phyloP scores from a whole-genome alignment of 2,888 invertebrate species.

The Panzeria rudis region DNA sequence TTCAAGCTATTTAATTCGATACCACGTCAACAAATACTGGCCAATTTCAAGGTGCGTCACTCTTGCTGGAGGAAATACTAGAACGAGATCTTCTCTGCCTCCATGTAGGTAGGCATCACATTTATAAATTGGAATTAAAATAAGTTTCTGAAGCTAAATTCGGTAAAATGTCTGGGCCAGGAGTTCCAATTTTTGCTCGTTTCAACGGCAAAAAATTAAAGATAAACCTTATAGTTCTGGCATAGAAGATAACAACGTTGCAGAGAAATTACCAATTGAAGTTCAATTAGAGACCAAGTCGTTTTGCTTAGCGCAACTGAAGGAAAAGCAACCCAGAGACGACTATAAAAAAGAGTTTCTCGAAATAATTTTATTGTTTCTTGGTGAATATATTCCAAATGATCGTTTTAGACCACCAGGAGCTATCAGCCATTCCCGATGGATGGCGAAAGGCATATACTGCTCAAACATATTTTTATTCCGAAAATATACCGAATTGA shows the following conservation, averaged over 20 bases:
- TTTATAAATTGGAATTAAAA: no score
- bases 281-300: slow-evolving; percentile 7
- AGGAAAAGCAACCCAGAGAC: slow-evolving; percentile 10
- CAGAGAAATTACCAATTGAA: slow-evolving; percentile 10
- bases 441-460: neutral
- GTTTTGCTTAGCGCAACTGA: slow-evolving; percentile 28
- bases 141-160: no score
- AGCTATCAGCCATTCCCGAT: neutral
- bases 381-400: neutral
- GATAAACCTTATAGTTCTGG: slow-evolving; percentile 12
- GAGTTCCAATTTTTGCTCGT: no score
- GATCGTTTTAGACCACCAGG: neutral
- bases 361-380: neutral
- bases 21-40: neutral
- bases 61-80: slow-evolving; percentile 3
- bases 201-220: neutral
- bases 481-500: no score
- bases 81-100: neutral
- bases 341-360: slow-evolving; percentile 5
- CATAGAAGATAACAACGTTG: neutral
- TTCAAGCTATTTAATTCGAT: neutral
- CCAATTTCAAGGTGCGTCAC: neutral
- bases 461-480: no score
- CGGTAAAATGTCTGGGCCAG: no score
- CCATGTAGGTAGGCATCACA: no score